phyloP scores from a whole-genome alignment of 2,888 invertebrate genomes.

The Euzophera pinguis region DNA sequence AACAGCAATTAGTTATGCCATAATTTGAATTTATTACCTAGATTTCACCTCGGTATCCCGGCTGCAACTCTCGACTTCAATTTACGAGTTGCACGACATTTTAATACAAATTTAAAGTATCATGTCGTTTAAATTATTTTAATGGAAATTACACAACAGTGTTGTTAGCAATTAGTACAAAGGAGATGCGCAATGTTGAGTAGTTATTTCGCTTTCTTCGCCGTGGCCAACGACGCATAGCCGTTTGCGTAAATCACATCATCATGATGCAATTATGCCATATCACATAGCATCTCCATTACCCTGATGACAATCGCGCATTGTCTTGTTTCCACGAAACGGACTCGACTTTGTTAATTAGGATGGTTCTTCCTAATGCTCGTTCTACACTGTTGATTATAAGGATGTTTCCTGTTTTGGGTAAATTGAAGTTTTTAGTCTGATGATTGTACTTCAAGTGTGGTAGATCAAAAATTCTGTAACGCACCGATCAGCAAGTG shows the following conservation, averaged over 20 bases:
- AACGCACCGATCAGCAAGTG: too few species aligned
- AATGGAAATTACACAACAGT: constrained; percentile 3
- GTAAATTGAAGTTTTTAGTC: neutral
- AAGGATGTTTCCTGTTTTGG: neutral
- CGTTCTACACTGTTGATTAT: neutral
- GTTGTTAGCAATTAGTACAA: neutral
- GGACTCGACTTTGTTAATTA: constrained; percentile 3
- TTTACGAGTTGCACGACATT: constrained; percentile 5
- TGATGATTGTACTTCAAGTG: too few species aligned
- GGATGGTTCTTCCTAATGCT: neutral
- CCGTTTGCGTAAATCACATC: constrained; percentile 39
- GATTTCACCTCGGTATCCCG: neutral
- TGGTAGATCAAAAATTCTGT: too few species aligned
- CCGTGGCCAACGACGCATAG: constrained; percentile 40
- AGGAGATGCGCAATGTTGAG: constrained; percentile 22
- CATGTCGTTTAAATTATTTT: neutral
- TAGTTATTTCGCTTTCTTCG: constrained; percentile 40
- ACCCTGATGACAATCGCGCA: constrained; percentile 21
- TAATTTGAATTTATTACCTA: neutral
- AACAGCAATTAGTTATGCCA: neutral
- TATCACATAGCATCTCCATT: constrained; percentile 26
- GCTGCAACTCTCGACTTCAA: neutral
- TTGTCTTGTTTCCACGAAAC: constrained; percentile 18
- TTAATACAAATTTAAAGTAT: neutral
- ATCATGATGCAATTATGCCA: constrained; percentile 23